These are phyloP conservation scores for Phoenicopterus ruber DNA, from an alignment of 2,113 vertebrate species.

Conservation along the genomic window DNA sequence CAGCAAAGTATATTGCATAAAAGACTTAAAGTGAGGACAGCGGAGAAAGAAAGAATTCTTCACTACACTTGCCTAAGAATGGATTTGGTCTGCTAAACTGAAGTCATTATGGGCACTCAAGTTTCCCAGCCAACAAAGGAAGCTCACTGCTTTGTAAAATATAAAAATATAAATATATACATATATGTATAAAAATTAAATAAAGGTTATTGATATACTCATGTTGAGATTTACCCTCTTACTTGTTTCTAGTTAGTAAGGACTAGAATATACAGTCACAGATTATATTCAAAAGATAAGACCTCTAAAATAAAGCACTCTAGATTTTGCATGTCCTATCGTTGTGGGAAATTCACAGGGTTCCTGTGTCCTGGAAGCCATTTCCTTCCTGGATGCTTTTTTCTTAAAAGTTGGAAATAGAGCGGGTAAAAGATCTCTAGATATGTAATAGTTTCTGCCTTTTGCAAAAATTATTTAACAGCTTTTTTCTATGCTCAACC, in stretches of 20 bases:
- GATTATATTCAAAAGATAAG: not conserved
- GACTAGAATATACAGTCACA: not conserved
- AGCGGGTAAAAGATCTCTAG: not conserved
- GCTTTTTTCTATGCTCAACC: not conserved
- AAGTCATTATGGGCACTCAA: not conserved
- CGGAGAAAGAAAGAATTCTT: not conserved
- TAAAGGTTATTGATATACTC: not conserved
- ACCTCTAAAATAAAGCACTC: not conserved
- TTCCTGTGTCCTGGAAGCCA: not conserved
- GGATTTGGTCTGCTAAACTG: not conserved
- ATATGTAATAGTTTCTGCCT: not conserved
- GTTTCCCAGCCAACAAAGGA: not conserved
- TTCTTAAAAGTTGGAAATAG: not conserved
- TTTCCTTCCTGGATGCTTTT: not conserved
- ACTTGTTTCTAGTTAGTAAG: not conserved
- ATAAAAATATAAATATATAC: not conserved
- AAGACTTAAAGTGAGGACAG: not conserved
- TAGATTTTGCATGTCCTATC: not conserved
- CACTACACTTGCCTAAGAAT: not conserved
- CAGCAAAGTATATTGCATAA: not conserved
- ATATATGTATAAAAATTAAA: not conserved
- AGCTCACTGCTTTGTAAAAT: not conserved
- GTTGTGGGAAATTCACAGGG: not conserved
- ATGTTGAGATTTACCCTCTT: not conserved
- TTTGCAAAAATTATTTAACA: not conserved